Evolutionary conservation across 1,140 invertebrate genomes (phyloP), one percentile per base, ranked within the genome.

Genomic region (Temnothorax longispinosus): DNA sequence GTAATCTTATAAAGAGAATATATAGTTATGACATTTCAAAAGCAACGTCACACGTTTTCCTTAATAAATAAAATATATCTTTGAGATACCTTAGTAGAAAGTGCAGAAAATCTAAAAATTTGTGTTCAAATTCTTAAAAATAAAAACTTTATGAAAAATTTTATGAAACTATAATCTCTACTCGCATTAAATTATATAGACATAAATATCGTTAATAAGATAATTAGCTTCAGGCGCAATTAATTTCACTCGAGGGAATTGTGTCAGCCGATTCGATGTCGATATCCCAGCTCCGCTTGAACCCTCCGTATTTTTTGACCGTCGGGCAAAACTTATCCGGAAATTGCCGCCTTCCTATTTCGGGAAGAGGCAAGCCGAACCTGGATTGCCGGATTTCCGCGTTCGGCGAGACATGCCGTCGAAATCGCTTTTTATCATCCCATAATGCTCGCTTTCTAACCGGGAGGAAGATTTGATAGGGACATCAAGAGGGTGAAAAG

Each of bases 291-390:
- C 13, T 71, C 2, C 15, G 27, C 4, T 81, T 71, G 0, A 56
- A n/a, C 27, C 18, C 44, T 56, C 35, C 47, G 64, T 69, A 32
- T 4, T 38, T 78, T 78, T 78, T 52, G 44, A 65, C 38, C 13
- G 15, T 15, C 15, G 21, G 38, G 15, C 27, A 58, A 81, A 58
- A 81, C 35, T 81, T 69, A 5, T 5, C 15, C 77, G 64, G 77
- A 81, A 81, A 81, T 81, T 81, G 21, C 15, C n/a, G 15, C 11
- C 21, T 81, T 81, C 38, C 78, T 81, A 18, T 38, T 27, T 71
- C 5, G 50, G 21, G 13, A 81, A 50, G 54, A 5, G 44, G 21
- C 21, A 15, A 65, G 50, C 8, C 18, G 35, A 32, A 81, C 71
- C 78, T 11, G 64, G 38, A 44, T 71, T 81, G 21, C 38, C 50